Percentiles rank a stretch among this genome's conserved stretches.
These are phyloP conservation scores for Calameuta filiformis DNA, from an alignment of 2,888 invertebrate species.

Conservation along the genomic window DNA sequence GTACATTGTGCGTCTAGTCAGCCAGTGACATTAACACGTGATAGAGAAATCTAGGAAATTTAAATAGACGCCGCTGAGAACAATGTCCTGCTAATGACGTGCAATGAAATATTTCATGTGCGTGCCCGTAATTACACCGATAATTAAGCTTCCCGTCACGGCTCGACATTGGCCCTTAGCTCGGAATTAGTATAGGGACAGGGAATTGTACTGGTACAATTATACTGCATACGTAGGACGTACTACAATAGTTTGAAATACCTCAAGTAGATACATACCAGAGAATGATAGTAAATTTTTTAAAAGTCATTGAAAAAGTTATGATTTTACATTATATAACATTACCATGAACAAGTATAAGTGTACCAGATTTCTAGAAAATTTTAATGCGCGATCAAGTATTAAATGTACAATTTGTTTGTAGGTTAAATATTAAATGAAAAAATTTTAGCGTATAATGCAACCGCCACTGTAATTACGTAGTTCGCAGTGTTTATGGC, in stretches of 20 bases:
- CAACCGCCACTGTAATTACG: constrained; percentile 25
- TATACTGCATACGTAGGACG: neutral
- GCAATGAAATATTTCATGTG: constrained; percentile 26
- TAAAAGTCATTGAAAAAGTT: neutral
- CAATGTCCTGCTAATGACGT: constrained; percentile 40
- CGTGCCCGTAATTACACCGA: constrained; percentile 38
- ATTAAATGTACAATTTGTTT: neutral
- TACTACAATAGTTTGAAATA: neutral
- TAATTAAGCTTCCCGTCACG: constrained; percentile 35
- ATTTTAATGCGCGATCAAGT: neutral
- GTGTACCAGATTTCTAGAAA: neutral
- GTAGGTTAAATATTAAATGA: neutral
- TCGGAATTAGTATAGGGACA: neutral
- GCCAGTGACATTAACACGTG: neutral
- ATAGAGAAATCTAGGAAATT: neutral
- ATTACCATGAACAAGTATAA: neutral
- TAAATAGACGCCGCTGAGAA: constrained; percentile 8
- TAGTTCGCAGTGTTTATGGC: constrained; percentile 23
- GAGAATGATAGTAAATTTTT: neutral
- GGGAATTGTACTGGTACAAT: neutral
- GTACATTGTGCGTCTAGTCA: neutral
- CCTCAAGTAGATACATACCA: neutral
- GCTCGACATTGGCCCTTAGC: neutral
- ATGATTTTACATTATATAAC: neutral
- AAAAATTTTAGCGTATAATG: neutral